Evolutionary conservation across 2,888 invertebrate genomes (phyloP), one percentile per base, ranked within the genome.

Genomic region (Aproaerema taeniolella): DNA sequence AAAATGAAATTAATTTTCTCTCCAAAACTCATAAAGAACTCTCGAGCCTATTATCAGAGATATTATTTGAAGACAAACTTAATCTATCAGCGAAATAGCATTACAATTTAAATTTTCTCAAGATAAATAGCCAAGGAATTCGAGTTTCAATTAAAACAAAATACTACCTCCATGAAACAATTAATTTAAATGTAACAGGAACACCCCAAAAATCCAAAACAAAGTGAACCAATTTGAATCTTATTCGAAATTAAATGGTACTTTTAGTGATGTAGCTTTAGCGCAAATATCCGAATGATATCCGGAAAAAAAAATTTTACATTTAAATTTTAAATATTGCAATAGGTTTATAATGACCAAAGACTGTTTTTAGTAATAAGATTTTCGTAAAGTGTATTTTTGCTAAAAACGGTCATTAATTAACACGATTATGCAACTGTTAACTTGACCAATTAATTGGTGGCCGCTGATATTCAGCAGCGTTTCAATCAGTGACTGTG

Each of bases 151-250:
- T 25, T 34, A 24, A 34, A 34, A 13, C 9, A 25, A 25, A 34
- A 25, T 26, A 34, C 12, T 13, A 9, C 25, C n/a, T 14, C 2
- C n/a, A 12, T 9, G n/a, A 25, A 34, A 11, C 16, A 35, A 35
- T 35, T 26, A 15, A 26, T 35, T n/a, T 8, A 8, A 35, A 11
- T 28, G 10, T 11, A 26, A 26, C 26, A n/a, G 10, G 16, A 15
- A 10, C 7, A 14, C 26, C 8, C 15, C 26, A 26, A 26, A 35
- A 60, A 63, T 63, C 66, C 45, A 54, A 51, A 61, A 55, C 55
- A 54, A 65, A 74, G 62, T 68, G 72, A 77, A 76, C 81, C 72
- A 73, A 80, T 79, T 76, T 67, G 71, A 79, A 67, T 79, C 63
- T 72, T 69, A 62, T 60, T 64, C 58, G 67, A 63, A 74, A 77